Evolutionary conservation across 1,140 invertebrate species (phyloP), one percentile per base, ranked within the genome.

Genomic region (Drosophila truncata): DNA sequence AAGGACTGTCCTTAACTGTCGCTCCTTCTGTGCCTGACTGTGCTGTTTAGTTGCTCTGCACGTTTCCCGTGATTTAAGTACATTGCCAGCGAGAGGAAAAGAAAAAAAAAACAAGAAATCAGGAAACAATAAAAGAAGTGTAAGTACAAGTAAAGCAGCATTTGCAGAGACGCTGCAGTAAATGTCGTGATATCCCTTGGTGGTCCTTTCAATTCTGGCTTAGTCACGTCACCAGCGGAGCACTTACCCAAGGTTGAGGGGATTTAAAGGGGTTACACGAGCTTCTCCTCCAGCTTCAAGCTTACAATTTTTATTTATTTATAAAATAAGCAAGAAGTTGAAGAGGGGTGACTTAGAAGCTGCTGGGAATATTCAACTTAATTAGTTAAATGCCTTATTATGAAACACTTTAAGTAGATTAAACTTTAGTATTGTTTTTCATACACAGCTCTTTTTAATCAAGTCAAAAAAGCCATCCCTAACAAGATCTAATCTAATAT

Each of bases 11-110:
- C 50, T 13, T 42, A 25, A 61, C 11, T 42, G 62, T 62, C 58
- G 13, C 37, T 42, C 37, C 42, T 39, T 13, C 35, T 70, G 41
- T 14, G 69, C 42, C 20, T 35, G 66, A 37, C 44, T 33, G 33
- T 33, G n/a, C 37, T 72, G 67, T 73, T 73, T 72, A 58, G 44
- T 72, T 72, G 70, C 70, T 72, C 25, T 71, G 70, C 70, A 73
- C 70, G 70, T 73, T 71, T 58, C 8, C 44, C 44, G 70, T 73
- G 70, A 73, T 72, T 72, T 73, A 73, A 72, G 70, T 72, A 70
- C 65, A 58, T 70, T 58, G 14, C 50, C 50, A 23, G 23, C 29
- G 23, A 14, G 47, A 31, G 52, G 16, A 52, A n/a, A 69, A 27
- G 13, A 3, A 16, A 20, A 16, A 7, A 27, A 10, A 3, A 16